Base-by-base conservation (phyloP, 2,888 invertebrate species). In the Myopa testacea region DNA sequence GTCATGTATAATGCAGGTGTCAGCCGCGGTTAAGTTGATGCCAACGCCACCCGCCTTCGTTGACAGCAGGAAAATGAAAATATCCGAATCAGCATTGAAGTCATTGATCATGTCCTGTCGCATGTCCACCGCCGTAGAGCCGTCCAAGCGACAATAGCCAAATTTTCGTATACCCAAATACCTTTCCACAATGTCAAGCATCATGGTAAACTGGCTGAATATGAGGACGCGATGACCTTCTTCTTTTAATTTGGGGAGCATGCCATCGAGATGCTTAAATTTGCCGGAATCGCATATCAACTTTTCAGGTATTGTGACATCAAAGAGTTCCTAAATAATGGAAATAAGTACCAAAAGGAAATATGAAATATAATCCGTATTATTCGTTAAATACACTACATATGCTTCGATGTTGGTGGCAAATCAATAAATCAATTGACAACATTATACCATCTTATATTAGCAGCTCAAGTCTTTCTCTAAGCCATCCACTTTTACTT, bases 201-300 rank as follows among this genome's bases (percentile, higher is more conserved):
- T 93, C 92, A 97, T 96, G 52, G 96, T 96, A 90, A 98, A 99
- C 91, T 99, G 99, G 87, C 97, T 97, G 91, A 99, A 99, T 82
- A 99, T 92, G 78, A 99, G 91, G 81, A 98, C 96, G 19, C 98
- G 92, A 88, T 96, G 95, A 0, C 94, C 95, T 0, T 92, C 93
- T 8, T 89, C 89, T 87, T 96, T 93, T 80, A 97, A 90, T 78
- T 92, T 90, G 0, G 95, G 94, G 79, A 99, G 89, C 85, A 96
- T 89, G 82, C 91, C 91, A 86, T 98, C 97, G 77, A 99, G 89
- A 86, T 93, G 93, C 52, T 90, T 86, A 86, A 98, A 95, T 90
- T 99, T 99, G 0, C 98, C 98, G 0, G 98, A 96, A 80, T 94
- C 92, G 63, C 94, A 89, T 82, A 98, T 94, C 19, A 94, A 86